Base-by-base conservation (phyloP, 2,888 invertebrate species). In the Clepsis dumicolana region DNA sequence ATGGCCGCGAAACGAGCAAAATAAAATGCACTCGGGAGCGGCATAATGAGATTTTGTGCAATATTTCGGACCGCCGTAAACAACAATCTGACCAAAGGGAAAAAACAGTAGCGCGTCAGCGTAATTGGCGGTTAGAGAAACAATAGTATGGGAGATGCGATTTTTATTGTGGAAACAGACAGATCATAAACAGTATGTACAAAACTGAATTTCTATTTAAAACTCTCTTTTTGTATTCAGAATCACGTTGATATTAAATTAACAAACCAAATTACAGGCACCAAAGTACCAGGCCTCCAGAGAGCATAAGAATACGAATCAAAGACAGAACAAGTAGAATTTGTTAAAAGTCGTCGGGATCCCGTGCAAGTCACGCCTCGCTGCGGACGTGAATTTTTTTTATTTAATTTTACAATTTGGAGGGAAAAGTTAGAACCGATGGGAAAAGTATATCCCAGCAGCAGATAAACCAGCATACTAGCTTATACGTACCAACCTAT, bases 1-100 rank as follows among this genome's bases (percentile, higher is more conserved):
- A 63, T 68, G 52, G 57, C 21, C 54, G 18, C 56, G 24, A 32
- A 50, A 29, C 52, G 57, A 68, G 63, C 57, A 63, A 63, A 63
- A 66, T 65, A 65, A n/a, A 59, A 67, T 62, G 44, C 48, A 59
- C 29, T 60, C 32, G 61, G 44, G 44, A 38, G 27, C 29, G 21
- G 48, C 14, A 24, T 63, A 63, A 52, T 63, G 63, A 63, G 38
- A 67, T 63, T 52, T 63, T 29, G 32, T 21, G 57, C 50, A 53
- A 14, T 18, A 56, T 53, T 53, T 60, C 24, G 41, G 4, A n/a
- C 8, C n/a, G 29, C 18, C 29, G 32, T 65, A 53, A 53, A 60
- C 29, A 7, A 29, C 3, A 29, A 3, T 29, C 4, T 29, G 29
- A 4, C 29, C 7, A 29, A 29, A 29, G 29, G 29, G 29, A 29